Percentiles rank a stretch among this genome's conserved stretches.
These are phyloP conservation scores for Rhodinocichla rosea DNA, from an alignment of 2,113 vertebrate species.

Conservation along the genomic window DNA sequence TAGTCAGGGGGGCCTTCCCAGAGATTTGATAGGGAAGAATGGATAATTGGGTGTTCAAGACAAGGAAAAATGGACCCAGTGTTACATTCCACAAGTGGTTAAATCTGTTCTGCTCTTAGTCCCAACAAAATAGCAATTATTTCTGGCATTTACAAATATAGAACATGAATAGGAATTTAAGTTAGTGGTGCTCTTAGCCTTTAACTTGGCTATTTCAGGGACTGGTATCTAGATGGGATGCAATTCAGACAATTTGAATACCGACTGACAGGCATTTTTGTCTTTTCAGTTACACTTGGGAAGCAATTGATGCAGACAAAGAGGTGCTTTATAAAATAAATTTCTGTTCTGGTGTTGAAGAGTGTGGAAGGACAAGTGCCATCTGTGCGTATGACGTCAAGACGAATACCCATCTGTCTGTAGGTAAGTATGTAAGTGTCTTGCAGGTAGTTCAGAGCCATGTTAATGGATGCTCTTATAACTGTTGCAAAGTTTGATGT, in stretches of 20 bases:
- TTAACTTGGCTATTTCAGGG: neutral
- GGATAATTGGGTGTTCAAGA: neutral
- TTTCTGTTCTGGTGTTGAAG: constrained; percentile 69
- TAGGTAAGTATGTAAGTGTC: constrained; percentile 81
- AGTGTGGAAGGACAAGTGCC: constrained; percentile 72
- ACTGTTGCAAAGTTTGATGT: neutral
- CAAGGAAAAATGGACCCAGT: fast-evolving
- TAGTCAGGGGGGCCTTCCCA: neutral
- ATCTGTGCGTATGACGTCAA: constrained; percentile 74
- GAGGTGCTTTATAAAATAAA: constrained; percentile 81
- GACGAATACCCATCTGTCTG: constrained; percentile 40
- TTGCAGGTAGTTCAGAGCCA: neutral
- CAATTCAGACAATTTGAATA: neutral
- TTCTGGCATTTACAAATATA: neutral
- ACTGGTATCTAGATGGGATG: neutral
- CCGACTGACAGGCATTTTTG: neutral
- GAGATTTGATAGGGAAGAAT: neutral
- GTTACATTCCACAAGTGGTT: neutral
- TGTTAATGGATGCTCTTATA: neutral
- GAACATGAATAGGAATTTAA: neutral
- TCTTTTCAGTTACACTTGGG: constrained; percentile 85
- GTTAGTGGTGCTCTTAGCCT: neutral
- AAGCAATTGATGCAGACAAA: constrained; percentile 83
- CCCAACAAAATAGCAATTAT: neutral
- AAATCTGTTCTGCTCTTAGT: neutral